phyloP scores from a whole-genome alignment of 2,797 vertebrate species.

The Melanotaenia trifasciata region DNA sequence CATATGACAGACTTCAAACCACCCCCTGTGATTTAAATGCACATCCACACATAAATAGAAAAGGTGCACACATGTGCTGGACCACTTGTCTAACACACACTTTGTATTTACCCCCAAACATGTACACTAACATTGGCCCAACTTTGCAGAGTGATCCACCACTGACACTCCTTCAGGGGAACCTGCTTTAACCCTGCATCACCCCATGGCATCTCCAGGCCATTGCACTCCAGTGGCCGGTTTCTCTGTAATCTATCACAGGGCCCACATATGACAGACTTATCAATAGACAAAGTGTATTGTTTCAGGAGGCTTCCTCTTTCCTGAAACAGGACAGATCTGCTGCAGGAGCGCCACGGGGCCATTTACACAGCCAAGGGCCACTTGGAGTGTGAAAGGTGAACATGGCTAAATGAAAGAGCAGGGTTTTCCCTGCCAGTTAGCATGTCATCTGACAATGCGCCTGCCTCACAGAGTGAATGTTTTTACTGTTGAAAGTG shows the following conservation, averaged over 20 bases:
- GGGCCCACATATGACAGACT: constrained; percentile 70
- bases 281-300: constrained; percentile 77
- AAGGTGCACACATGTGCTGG: not conserved
- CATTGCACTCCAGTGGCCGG: constrained; percentile 16
- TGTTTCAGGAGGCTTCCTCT: constrained; percentile 84
- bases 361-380: constrained; percentile 39
- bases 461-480: not conserved
- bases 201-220: constrained; percentile 34
- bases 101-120: constrained; percentile 26
- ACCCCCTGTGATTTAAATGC: constrained; percentile 2
- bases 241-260: constrained; percentile 65
- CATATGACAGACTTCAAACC: constrained; percentile 37
- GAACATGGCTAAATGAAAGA: constrained; percentile 46
- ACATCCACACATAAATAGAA: constrained; percentile 16
- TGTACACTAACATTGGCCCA: constrained; percentile 14
- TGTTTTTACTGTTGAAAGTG: constrained; percentile 48
- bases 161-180: constrained; percentile 55
- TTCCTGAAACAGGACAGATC: constrained; percentile 76
- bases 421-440: constrained; percentile 52
- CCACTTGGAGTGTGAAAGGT: constrained; percentile 48
- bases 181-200: constrained; percentile 36
- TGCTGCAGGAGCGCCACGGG: constrained; percentile 35
- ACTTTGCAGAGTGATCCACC: constrained; percentile 59
- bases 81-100: constrained; percentile 14
- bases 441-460: constrained; percentile 41